These are phyloP conservation scores for Microtus pennsylvanicus DNA, from an alignment of 2,113 vertebrate species.

Conservation along the genomic window DNA sequence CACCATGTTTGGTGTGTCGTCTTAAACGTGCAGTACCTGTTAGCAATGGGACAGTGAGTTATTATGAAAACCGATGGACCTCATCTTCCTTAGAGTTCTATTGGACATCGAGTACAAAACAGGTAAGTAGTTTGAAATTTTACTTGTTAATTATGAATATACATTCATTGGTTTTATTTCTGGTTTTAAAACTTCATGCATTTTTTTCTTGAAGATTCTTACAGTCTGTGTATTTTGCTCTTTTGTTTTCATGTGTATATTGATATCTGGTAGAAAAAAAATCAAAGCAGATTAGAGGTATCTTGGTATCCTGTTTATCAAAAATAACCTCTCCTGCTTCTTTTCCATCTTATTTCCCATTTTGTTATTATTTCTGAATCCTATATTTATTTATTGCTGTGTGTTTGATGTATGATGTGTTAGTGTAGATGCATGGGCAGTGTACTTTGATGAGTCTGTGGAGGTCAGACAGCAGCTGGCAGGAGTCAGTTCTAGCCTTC, in stretches of 20 bases:
- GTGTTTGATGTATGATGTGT: neutral
- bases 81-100: neutral
- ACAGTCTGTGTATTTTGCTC: conserved; percentile 3
- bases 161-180: conserved; percentile 33
- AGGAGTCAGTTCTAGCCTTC: neutral
- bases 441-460: neutral
- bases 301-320: neutral
- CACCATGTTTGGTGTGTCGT: neutral
- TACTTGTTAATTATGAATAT: conserved; percentile 24
- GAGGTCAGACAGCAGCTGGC: neutral
- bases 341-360: neutral
- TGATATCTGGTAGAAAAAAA: neutral
- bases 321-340: neutral
- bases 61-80: neutral
- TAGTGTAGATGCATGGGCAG: neutral
- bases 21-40: neutral
- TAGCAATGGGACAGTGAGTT: neutral
- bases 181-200: conserved; percentile 30
- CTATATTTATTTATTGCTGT: neutral
- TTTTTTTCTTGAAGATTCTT: conserved; percentile 39
- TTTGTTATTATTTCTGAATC: neutral
- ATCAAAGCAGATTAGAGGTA: neutral
- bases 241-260: conserved; percentile 29
- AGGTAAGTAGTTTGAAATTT: conserved; percentile 27
- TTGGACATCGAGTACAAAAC: conserved; percentile 4